These are phyloP conservation scores for Charaxes varanes DNA, from an alignment of 1,140 invertebrate species.

Conservation along the genomic window DNA sequence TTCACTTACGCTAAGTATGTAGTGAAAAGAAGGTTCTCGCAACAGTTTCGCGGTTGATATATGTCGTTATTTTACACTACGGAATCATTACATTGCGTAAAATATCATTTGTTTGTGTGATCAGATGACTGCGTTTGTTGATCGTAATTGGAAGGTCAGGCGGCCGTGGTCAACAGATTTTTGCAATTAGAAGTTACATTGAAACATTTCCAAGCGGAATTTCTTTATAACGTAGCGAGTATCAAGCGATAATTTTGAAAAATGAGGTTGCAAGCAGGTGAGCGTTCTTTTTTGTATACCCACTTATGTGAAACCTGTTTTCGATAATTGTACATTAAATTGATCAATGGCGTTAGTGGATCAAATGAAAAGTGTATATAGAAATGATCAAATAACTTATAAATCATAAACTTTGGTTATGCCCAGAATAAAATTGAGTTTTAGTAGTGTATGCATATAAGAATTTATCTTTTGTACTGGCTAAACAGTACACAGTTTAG, in stretches of 20 bases:
- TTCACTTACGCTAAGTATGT: conserved; percentile 43
- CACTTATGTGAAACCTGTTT: conserved; percentile 30
- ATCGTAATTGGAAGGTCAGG: conserved; percentile 47
- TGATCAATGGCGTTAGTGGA: not conserved
- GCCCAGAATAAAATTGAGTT: no score
- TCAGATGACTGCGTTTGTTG: conserved; percentile 62
- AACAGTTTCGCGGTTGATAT: conserved; percentile 38
- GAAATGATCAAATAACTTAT: no score
- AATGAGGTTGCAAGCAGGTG: conserved; percentile 37
- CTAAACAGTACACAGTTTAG: no score
- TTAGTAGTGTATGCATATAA: no score
- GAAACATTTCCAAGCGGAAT: conserved; percentile 22
- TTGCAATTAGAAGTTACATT: conserved; percentile 28
- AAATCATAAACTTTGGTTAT: no score
- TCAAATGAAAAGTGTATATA: not conserved
- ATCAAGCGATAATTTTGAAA: conserved; percentile 19
- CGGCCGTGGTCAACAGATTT: conserved; percentile 39
- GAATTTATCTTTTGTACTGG: no score
- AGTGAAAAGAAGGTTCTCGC: conserved; percentile 52
- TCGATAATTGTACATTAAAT: conserved; percentile 10
- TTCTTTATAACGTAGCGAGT: conserved; percentile 13
- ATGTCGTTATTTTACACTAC: conserved; percentile 4
- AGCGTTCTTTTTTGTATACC: conserved; percentile 32
- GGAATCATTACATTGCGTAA: conserved; percentile 23
- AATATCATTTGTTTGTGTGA: conserved; percentile 48